Evolutionary conservation across 1,140 invertebrate species (phyloP).

Genomic region (Meteorus sp.): DNA sequence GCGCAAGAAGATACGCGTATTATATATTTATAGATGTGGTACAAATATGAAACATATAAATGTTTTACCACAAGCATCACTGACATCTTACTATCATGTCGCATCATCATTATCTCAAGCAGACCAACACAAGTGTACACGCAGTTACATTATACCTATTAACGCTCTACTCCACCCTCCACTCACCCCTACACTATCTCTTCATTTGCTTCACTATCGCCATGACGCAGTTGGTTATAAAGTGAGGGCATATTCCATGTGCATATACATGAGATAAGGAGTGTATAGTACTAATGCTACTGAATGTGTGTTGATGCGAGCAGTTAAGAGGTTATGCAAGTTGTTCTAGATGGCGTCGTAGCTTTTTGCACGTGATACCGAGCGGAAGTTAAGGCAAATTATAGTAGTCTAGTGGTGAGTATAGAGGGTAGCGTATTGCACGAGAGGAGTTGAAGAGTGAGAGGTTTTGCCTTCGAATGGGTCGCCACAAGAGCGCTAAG

Average conservation of each 20-base stretch:
- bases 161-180: too few relatives aligned
- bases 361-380: not conserved
- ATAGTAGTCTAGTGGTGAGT: not conserved
- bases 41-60: not conserved
- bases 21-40: slow-evolving; percentile 45
- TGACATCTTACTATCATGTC: too few relatives aligned
- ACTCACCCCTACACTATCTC: too few relatives aligned
- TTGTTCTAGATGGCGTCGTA: not conserved
- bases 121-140: too few relatives aligned
- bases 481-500: not conserved
- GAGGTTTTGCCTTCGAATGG: not conserved
- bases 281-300: not conserved
- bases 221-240: too few relatives aligned
- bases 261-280: too few relatives aligned
- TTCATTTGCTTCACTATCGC: too few relatives aligned
- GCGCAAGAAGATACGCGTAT: slow-evolving; percentile 31
- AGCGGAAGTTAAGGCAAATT: not conserved
- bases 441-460: not conserved
- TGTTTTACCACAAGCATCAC: too few relatives aligned
- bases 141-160: too few relatives aligned
- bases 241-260: not conserved
- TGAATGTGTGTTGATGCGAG: not conserved
- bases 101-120: too few relatives aligned
- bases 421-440: not conserved
- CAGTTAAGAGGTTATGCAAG: not conserved